Percentiles rank a stretch among this genome's conserved stretches.
These are phyloP conservation scores for Pomatorhinus ruficollis DNA, from an alignment of 2,113 vertebrate genomes.

Conservation along the genomic window DNA sequence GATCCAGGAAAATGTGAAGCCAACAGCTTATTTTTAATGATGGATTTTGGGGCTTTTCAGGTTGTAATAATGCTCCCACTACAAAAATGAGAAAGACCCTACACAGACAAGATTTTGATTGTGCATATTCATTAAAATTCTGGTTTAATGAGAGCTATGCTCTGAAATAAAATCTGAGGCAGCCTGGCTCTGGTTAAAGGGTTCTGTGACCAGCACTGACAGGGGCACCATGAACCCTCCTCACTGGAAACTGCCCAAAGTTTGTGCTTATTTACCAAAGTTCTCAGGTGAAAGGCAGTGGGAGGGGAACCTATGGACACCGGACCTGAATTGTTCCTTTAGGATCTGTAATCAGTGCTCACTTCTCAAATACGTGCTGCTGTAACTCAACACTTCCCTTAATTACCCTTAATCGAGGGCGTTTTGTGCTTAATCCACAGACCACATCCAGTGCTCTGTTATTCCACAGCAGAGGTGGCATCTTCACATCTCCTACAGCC, in stretches of 20 bases:
- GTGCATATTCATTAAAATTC: background rate
- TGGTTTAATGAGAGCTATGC: background rate
- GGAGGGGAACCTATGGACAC: accelerated
- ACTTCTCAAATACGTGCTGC: background rate
- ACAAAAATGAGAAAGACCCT: background rate
- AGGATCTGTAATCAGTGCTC: background rate
- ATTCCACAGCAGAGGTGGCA: background rate
- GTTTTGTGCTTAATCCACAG: background rate
- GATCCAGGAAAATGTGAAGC: background rate
- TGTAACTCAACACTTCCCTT: background rate
- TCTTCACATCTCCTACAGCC: background rate
- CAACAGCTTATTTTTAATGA: background rate
- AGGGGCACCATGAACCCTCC: background rate
- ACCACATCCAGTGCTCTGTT: background rate
- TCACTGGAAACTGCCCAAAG: background rate
- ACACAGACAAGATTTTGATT: background rate
- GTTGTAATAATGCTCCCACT: background rate
- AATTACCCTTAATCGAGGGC: background rate
- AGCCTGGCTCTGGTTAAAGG: background rate
- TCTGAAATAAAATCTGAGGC: background rate
- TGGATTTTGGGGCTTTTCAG: conserved; percentile 4
- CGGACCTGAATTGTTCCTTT: background rate
- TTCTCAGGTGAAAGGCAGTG: background rate
- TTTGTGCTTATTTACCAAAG: background rate
- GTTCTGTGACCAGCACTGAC: background rate